Percentiles rank a stretch among this genome's conserved stretches.
Conservation (phyloP, 64 coral and sea anemone species). For the Montipora capricornis region DNA sequence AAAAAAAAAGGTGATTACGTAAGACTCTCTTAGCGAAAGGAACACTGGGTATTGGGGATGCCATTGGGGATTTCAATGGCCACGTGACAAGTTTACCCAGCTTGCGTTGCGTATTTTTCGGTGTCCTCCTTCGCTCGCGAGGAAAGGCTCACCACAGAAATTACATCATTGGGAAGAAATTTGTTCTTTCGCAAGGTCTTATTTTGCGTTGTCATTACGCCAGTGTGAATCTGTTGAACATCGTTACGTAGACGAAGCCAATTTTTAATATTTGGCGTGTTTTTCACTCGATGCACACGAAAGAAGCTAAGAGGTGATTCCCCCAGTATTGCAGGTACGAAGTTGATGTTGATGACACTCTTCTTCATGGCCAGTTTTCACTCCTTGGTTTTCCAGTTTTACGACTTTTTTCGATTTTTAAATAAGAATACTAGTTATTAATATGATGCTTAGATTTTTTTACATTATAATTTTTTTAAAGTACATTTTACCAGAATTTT, state of each 20-base stretch:
- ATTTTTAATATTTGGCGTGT: not conserved
- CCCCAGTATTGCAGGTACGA: conserved; percentile 24
- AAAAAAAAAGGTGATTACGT: too few species aligned
- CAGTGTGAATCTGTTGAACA: not conserved
- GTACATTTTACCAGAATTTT: not conserved
- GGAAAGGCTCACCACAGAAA: not conserved
- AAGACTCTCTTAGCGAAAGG: not conserved
- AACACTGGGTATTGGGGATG: conserved; percentile 51
- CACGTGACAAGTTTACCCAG: conserved; percentile 20
- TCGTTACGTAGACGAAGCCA: not conserved
- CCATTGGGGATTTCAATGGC: conserved; percentile 38
- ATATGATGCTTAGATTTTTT: not conserved
- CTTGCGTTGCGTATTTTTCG: not conserved
- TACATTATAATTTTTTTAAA: not conserved
- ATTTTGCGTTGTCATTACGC: not conserved
- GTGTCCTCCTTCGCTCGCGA: not conserved
- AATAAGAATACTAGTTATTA: not conserved
- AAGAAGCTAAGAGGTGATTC: conserved; percentile 36
- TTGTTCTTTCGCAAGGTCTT: not conserved
- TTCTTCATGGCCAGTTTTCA: not conserved
- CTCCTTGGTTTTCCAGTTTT: not conserved
- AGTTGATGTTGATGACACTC: not conserved
- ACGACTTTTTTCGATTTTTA: not conserved
- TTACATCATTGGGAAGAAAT: conserved; percentile 35
- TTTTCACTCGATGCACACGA: not conserved